These are phyloP conservation scores for Mya arenaria DNA, from an alignment of 1,140 invertebrate species.

Conservation along the genomic window DNA sequence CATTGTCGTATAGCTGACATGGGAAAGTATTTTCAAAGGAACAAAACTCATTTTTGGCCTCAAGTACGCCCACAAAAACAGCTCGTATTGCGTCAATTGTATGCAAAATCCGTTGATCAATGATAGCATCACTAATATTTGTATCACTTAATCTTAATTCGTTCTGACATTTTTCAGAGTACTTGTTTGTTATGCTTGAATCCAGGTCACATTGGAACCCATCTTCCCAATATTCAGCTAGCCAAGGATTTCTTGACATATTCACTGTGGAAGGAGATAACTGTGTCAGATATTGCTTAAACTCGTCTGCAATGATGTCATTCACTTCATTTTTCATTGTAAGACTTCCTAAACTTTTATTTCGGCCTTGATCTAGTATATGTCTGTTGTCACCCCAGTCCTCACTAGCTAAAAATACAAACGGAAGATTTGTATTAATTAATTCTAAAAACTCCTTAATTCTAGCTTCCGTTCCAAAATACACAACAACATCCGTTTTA, in stretches of 20 bases:
- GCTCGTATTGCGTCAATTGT: slow-evolving; percentile 70
- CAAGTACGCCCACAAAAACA: slow-evolving; percentile 57
- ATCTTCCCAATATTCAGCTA: slow-evolving; percentile 70
- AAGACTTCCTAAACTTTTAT: slow-evolving; percentile 66
- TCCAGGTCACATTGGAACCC: slow-evolving; percentile 68
- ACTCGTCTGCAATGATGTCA: slow-evolving; percentile 8
- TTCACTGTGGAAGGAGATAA: not conserved
- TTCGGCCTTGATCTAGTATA: slow-evolving; percentile 55
- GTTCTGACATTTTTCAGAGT: slow-evolving; percentile 37
- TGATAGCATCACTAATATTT: slow-evolving; percentile 48
- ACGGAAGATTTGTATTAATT: slow-evolving; percentile 77
- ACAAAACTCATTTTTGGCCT: slow-evolving; percentile 53
- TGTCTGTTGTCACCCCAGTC: slow-evolving; percentile 88
- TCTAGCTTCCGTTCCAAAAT: slow-evolving; percentile 88
- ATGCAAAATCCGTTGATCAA: slow-evolving; percentile 70
- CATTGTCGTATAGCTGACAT: slow-evolving; percentile 44
- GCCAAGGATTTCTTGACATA: slow-evolving; percentile 67
- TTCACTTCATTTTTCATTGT: slow-evolving; percentile 63
- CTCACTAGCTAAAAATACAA: slow-evolving; percentile 89
- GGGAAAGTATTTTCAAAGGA: slow-evolving; percentile 31
- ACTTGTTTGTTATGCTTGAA: slow-evolving; percentile 67
- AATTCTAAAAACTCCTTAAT: slow-evolving; percentile 82
- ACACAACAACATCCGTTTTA: slow-evolving; percentile 84
- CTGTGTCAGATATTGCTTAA: not conserved
- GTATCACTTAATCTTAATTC: slow-evolving; percentile 44